These are phyloP conservation scores for Pipistrellus pygmaeus DNA, from an alignment of 2,797 vertebrate species.

Conservation along the genomic window DNA sequence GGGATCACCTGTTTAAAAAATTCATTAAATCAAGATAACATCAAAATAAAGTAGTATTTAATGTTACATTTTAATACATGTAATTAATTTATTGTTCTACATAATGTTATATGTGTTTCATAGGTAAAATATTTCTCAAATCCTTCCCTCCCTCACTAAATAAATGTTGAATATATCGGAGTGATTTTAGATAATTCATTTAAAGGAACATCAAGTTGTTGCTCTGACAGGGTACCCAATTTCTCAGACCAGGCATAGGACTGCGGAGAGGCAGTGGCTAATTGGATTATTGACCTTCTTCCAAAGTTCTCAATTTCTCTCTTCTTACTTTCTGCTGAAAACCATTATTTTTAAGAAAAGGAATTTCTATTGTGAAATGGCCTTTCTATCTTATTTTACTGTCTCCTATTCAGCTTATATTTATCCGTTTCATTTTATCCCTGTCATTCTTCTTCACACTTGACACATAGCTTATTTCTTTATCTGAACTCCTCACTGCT, in stretches of 20 bases:
- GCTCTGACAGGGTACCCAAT: not conserved
- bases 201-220: not conserved
- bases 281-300: constrained; percentile 54
- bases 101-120: not conserved
- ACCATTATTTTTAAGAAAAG: not conserved
- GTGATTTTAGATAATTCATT: not conserved
- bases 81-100: not conserved
- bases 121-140: not conserved
- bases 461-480: not conserved
- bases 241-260: not conserved
- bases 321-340: not conserved
- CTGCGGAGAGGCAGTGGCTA: not conserved
- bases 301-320: constrained; percentile 25
- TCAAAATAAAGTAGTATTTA: not conserved
- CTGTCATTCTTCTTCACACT: not conserved
- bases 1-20: not conserved
- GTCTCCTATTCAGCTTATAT: not conserved
- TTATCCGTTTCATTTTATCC: constrained; percentile 14
- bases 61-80: not conserved
- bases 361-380: not conserved
- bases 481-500: not conserved
- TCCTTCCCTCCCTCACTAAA: not conserved
- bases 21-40: too few relatives aligned
- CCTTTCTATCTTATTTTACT: constrained; percentile 25
- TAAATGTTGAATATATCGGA: too few relatives aligned